A percentile compares a stretch with the other conserved stretches of the same genome.
Evolutionary conservation across 1,140 invertebrate species (phyloP).

Genomic region (Coenobita brevimanus): DNA sequence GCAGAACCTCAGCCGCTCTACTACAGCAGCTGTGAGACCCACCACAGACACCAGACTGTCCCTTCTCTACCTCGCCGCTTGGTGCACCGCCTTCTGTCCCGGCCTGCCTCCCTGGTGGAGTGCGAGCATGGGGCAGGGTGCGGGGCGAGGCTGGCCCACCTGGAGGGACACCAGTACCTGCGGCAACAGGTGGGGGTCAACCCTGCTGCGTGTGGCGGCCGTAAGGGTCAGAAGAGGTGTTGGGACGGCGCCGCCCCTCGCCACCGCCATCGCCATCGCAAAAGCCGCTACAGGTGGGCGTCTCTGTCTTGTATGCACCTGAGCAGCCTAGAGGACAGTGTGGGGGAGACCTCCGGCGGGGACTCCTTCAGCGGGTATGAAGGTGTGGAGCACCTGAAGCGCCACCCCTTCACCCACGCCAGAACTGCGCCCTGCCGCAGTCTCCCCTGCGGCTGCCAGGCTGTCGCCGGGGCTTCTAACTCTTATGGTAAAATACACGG

Average conservation of each 20-base stretch:
- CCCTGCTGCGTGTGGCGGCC: conserved; percentile 26
- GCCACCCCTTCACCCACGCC: conserved; percentile 53
- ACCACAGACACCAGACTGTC: background rate
- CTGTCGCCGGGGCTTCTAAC: background rate
- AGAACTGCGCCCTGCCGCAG: conserved; percentile 27
- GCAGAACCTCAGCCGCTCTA: conserved; percentile 37
- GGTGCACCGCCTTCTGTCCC: conserved; percentile 36
- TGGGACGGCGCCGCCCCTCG: background rate
- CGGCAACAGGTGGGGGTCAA: conserved; percentile 46
- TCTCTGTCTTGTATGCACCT: conserved; percentile 62
- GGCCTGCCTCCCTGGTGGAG: conserved; percentile 15
- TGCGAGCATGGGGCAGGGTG: background rate
- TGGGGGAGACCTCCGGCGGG: conserved; percentile 58
- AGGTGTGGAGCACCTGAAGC: conserved; percentile 64
- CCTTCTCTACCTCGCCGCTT: conserved; percentile 14
- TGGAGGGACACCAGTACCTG: background rate
- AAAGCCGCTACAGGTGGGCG: conserved; percentile 66
- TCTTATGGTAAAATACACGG: conserved; percentile 1
- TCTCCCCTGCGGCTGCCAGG: conserved; percentile 42
- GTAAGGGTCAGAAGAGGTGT: conserved; percentile 24
- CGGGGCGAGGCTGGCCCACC: background rate
- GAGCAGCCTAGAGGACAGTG: conserved; percentile 52
- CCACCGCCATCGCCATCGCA: conserved; percentile 31
- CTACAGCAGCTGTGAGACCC: conserved; percentile 19
- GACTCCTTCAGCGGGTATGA: conserved; percentile 67